Percentiles rank a stretch among this genome's conserved stretches.
These are phyloP conservation scores for Oreortyx pictus DNA, from an alignment of 2,797 vertebrate species.

Conservation along the genomic window DNA sequence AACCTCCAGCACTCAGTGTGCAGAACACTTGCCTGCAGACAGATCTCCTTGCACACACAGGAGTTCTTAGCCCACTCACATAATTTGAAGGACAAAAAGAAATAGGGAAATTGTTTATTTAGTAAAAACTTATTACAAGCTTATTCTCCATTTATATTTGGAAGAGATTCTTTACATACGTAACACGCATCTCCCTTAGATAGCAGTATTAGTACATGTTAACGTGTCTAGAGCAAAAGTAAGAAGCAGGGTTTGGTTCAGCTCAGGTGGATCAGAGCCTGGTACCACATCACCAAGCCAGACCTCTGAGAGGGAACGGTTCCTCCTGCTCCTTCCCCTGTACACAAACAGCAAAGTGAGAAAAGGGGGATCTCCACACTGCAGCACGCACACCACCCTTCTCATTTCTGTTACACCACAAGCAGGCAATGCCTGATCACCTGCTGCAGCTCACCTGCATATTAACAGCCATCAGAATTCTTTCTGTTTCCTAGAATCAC, in stretches of 20 bases:
- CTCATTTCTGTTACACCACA: too few relatives aligned
- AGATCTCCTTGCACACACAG: neutral
- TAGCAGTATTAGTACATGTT: neutral
- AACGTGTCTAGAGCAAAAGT: neutral
- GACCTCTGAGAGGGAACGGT: too few relatives aligned
- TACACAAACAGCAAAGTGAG: too few relatives aligned
- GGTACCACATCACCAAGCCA: too few relatives aligned
- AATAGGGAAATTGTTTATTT: neutral
- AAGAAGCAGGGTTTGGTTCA: neutral
- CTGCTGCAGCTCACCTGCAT: too few relatives aligned
- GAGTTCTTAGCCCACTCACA: neutral
- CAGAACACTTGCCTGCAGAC: neutral
- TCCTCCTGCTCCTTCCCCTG: too few relatives aligned
- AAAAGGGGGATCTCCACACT: too few relatives aligned
- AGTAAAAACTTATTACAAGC: neutral
- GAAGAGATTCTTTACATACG: neutral
- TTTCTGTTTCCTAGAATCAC: neutral
- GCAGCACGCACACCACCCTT: too few relatives aligned
- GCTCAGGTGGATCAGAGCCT: neutral
- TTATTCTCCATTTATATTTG: too few relatives aligned
- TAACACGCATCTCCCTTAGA: neutral
- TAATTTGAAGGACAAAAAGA: neutral
- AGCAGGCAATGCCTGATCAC: too few relatives aligned
- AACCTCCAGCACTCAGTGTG: neutral
- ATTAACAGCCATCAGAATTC: too few relatives aligned